phyloP scores from a whole-genome alignment of 2,888 invertebrate species.

The Eulithis testata region DNA sequence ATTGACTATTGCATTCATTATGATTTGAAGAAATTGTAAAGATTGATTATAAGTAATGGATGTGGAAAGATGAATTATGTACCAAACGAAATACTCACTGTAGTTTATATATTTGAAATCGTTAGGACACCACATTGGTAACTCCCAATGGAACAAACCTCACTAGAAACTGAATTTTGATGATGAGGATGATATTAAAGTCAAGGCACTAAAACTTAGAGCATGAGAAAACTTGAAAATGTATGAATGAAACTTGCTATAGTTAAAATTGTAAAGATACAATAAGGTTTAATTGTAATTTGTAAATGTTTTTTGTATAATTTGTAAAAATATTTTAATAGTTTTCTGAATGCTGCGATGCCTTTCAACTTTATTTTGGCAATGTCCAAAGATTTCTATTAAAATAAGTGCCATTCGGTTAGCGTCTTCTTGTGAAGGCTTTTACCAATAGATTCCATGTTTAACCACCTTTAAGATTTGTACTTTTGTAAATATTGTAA shows the following conservation, averaged over 20 bases:
- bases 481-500: slow-evolving; percentile 46
- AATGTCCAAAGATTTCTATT: slow-evolving; percentile 51
- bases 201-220: too few species aligned
- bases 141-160: slow-evolving; percentile 15
- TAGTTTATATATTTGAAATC: slow-evolving; percentile 15
- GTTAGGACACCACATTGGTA: background rate
- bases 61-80: slow-evolving; percentile 11
- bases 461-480: slow-evolving; percentile 58
- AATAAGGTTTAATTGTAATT: slow-evolving; percentile 5
- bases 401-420: slow-evolving; percentile 64
- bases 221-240: background rate
- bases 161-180: slow-evolving; percentile 33
- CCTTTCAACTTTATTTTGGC: slow-evolving; percentile 49
- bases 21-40: background rate
- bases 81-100: slow-evolving; percentile 42
- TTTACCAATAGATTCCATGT: slow-evolving; percentile 45
- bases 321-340: slow-evolving; percentile 13
- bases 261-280: background rate
- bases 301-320: slow-evolving; percentile 35
- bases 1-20: slow-evolving; percentile 10
- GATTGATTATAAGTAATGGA: too few species aligned
- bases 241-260: background rate
- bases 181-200: too few species aligned
- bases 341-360: slow-evolving; percentile 41
- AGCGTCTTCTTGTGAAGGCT: slow-evolving; percentile 46